These are phyloP conservation scores for Chydorus sphaericus DNA, from an alignment of 2,888 invertebrate genomes.

Conservation along the genomic window DNA sequence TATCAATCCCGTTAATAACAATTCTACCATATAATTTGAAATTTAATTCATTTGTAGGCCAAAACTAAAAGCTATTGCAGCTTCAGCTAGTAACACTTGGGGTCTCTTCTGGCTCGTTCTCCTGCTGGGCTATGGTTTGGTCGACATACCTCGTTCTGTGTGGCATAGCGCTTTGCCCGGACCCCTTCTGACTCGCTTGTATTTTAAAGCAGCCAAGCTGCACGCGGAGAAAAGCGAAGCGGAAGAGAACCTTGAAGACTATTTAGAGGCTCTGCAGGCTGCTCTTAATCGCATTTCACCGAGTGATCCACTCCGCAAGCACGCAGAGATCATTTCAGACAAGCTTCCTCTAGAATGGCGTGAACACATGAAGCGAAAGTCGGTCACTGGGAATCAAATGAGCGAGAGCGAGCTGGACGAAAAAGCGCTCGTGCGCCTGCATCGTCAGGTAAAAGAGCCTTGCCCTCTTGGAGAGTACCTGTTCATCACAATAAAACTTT, in stretches of 20 bases:
- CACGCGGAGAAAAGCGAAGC: conserved; percentile 92
- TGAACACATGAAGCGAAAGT: conserved; percentile 50
- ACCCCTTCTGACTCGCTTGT: conserved; percentile 67
- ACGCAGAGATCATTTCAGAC: conserved; percentile 76
- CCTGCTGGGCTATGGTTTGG: conserved; percentile 81
- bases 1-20: conserved; percentile 17
- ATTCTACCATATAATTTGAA: not conserved
- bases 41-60: conserved; percentile 33
- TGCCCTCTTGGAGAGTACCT: not conserved
- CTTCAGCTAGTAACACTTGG: conserved; percentile 99
- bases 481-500: conserved; percentile 2
- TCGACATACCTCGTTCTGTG: conserved; percentile 74
- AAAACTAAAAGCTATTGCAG: conserved; percentile 89
- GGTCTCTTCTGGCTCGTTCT: conserved; percentile 87
- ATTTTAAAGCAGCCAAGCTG: conserved; percentile 86
- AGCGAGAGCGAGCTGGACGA: conserved; percentile 43
- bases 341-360: conserved; percentile 68
- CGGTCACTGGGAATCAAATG: conserved; percentile 27
- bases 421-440: conserved; percentile 73
- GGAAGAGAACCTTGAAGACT: conserved; percentile 89
- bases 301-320: conserved; percentile 55
- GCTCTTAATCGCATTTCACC: conserved; percentile 59
- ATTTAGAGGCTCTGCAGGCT: conserved; percentile 76
- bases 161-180: conserved; percentile 83
- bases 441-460: conserved; percentile 70